These are phyloP conservation scores for Drosophila punjabiensis DNA, from an alignment of 1,140 invertebrate genomes.

Conservation along the genomic window DNA sequence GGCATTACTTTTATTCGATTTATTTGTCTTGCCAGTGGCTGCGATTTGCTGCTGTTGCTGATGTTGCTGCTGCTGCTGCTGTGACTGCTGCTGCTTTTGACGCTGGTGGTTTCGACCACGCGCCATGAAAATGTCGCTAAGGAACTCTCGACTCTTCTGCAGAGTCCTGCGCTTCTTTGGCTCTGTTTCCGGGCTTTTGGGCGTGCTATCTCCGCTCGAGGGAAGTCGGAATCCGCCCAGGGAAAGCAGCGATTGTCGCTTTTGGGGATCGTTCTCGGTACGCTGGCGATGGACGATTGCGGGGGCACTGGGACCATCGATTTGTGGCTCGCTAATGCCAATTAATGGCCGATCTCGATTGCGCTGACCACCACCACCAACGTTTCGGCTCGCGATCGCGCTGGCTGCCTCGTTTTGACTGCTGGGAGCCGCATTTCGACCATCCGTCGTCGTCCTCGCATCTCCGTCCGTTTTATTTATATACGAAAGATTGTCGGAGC, in stretches of 20 bases:
- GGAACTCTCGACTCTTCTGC: slow-evolving; percentile 78
- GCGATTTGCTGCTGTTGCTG: slow-evolving; percentile 33
- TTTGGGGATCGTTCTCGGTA: slow-evolving; percentile 44
- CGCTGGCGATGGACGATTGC: slow-evolving; percentile 42
- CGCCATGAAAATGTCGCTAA: slow-evolving; percentile 83
- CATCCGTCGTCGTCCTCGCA: slow-evolving; percentile 54
- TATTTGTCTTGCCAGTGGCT: slow-evolving; percentile 33
- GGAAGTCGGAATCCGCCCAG: slow-evolving; percentile 35
- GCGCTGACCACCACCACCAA: slow-evolving; percentile 35
- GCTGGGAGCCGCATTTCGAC: slow-evolving; percentile 67
- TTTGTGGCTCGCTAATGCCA: slow-evolving; percentile 54
- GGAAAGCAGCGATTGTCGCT: slow-evolving; percentile 68
- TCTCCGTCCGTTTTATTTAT: slow-evolving; percentile 75
- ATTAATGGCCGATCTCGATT: slow-evolving; percentile 45
- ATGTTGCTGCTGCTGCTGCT: slow-evolving; percentile 27
- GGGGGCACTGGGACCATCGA: slow-evolving; percentile 46
- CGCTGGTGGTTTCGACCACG: slow-evolving; percentile 84
- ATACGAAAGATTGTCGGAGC: slow-evolving; percentile 70
- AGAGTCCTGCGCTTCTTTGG: slow-evolving; percentile 65
- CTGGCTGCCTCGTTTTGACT: slow-evolving; percentile 80
- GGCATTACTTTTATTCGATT: slow-evolving; percentile 52
- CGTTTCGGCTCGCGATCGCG: slow-evolving; percentile 60
- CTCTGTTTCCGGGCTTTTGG: slow-evolving; percentile 13
- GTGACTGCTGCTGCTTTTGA: slow-evolving; percentile 44
- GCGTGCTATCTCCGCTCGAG: neutral